A percentile compares a stretch with the other conserved stretches of the same genome.
Conservation (phyloP, 1,140 invertebrate genomes). For the Papilio polyxenes region DNA sequence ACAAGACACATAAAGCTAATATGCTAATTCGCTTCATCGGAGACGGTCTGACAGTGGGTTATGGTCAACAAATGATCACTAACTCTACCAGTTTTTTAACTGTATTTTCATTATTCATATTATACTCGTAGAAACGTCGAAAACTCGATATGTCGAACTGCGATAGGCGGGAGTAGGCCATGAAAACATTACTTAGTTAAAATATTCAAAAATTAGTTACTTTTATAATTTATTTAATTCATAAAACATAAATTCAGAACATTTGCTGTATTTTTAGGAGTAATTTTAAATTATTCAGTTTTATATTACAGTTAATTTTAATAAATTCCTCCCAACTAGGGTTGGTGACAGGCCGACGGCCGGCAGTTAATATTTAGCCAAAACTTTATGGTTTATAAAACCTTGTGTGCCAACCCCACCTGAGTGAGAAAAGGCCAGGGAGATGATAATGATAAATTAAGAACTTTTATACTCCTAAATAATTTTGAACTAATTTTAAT, state of each 20-base stretch:
- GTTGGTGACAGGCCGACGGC: too few relatives aligned
- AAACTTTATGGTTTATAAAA: too few relatives aligned
- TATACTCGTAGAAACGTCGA: neutral
- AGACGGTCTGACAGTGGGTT: conserved; percentile 36
- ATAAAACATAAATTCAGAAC: neutral
- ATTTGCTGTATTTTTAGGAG: too few relatives aligned
- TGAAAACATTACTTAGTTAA: neutral
- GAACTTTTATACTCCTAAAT: neutral
- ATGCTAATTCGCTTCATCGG: conserved; percentile 52
- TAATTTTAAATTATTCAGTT: too few relatives aligned
- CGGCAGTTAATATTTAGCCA: too few relatives aligned
- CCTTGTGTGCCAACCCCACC: too few relatives aligned
- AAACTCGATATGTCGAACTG: neutral
- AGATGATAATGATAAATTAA: neutral
- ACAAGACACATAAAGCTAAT: conserved; percentile 42
- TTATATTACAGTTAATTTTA: too few relatives aligned
- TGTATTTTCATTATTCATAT: conserved; percentile 32
- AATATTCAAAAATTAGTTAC: neutral
- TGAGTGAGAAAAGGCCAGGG: too few relatives aligned
- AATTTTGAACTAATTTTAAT: neutral
- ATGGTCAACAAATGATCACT: conserved; percentile 33
- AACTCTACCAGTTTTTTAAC: conserved; percentile 34
- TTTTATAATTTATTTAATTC: neutral
- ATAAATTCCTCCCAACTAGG: too few relatives aligned
- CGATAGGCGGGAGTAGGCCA: neutral